Evolutionary conservation across 92 coral and sea anemone genomes (phyloP), one percentile per base, ranked within the genome.

Genomic region (Epizoanthus ramosus): DNA sequence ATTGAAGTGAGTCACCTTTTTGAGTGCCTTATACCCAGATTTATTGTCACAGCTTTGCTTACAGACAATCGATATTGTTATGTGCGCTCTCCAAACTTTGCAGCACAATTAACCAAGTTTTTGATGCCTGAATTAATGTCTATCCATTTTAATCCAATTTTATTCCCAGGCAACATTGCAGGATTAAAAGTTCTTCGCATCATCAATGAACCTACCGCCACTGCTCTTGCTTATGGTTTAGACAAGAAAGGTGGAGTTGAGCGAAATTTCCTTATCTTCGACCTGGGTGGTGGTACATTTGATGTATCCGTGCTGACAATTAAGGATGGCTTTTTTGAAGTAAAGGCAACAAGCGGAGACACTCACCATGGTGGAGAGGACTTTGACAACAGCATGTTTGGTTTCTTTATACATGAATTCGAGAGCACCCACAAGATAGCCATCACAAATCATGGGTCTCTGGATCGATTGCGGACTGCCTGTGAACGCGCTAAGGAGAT

Each of bases 331-430:
- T 87, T 90, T 71, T 86, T 90, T 84, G 93, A 90, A 74, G 93
- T 90, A 69, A 90, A 90, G 68, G 79, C 93, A 5, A 90, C 93
- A 9, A 68, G 60, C 25, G 93, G 93, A 10, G 88, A 90, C 75
- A 90, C 93, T 52, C 93, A 90, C 79, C 81, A 87, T 18, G 93
- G 93, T 41, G 93, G 93, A 47, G 93, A 90, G 64, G 90, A 90
- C 68, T 90, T 90, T 23, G 93, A 90, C 85, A 84, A 83, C 23
- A 79, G 86, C 79, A 72, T 90, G 90, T 88, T 90, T 74, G 90
- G 87, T 37, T 67, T 63, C 64, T 87, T 90, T 68, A 68, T 21
- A 58, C 19, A 70, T 21, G 88, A 87, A 68, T 90, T 90, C 79
- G 63, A 77, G 75, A 83, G 53, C 35, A 86, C 87, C 73, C 68